Evolutionary conservation across 2,888 invertebrate species (phyloP), one percentile per base, ranked within the genome.

Genomic region (Fragum whitleyi): DNA sequence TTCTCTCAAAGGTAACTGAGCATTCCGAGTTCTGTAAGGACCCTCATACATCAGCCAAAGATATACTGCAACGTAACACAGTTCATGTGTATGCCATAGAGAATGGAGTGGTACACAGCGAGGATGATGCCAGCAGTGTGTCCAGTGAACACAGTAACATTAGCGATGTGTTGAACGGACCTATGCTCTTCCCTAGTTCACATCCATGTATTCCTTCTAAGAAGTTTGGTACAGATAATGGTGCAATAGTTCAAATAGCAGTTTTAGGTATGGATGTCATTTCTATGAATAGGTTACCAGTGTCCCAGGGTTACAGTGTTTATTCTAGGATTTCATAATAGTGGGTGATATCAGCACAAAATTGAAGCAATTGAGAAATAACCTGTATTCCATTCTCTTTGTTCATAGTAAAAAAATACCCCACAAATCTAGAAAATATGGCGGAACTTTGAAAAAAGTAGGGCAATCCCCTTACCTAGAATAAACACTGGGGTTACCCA

Each of bases 151-250:
- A 72, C 53, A 83, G 85, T 55, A 77, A 70, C n/a, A 77, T 84
- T n/a, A 79, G 81, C 61, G 77, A 74, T n/a, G 55, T 61, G 14
- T 75, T 73, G 73, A 65, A 42, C 0, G 57, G 67, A 9, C 57
- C 72, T 28, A 68, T 61, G 36, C 59, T 78, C 57, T 81, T 81
- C n/a, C 81, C 83, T 6, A 85, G 83, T 39, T 82, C 86, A 5
- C 74, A 80, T 53, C 81, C 86, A 0, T 78, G 77, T 67, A 80
- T 85, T 26, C 76, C 85, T 16, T 86, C 87, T 28, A 77, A 81
- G 7, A 80, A 79, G 23, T 86, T 87, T 75, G 90, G 90, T 7
- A 84, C 86, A 26, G 93, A 93, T 80, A 92, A 92, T 83, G 91
- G 90, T n/a, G 92, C 92, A 23, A 61, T 92, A 5, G 89, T 89